Conservation (phyloP, 2,113 vertebrate genomes). For the Triplophysa rosa region DNA sequence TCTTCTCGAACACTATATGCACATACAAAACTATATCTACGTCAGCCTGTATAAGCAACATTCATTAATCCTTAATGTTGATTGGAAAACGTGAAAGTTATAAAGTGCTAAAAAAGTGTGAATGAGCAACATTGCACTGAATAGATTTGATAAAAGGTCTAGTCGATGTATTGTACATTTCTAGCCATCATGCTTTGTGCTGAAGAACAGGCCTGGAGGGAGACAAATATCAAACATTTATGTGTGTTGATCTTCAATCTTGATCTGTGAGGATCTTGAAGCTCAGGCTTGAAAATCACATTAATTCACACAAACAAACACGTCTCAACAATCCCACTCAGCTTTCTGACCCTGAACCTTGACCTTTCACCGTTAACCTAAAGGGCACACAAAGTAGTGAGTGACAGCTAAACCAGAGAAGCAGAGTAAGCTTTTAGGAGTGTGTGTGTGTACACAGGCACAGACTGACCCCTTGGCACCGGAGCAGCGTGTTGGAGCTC, state of each 20-base stretch:
- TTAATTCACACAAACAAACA: slow-evolving; percentile 1
- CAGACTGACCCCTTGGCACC: slow-evolving; percentile 42
- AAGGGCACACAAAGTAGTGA: slow-evolving; percentile 76
- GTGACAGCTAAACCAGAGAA: slow-evolving; percentile 76
- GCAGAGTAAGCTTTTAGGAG: slow-evolving; percentile 45
- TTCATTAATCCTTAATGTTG: not conserved
- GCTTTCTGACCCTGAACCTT: slow-evolving; percentile 76
- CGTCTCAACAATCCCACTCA: slow-evolving; percentile 69
- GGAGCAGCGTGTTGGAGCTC: not conserved
- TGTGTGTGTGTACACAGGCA: slow-evolving; percentile 20
- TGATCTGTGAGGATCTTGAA: too few species aligned
- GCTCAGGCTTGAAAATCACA: not conserved
- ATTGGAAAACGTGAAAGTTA: not conserved
- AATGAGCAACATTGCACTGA: not conserved
- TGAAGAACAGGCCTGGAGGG: not conserved
- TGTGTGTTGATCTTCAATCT: not conserved
- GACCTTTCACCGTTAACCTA: slow-evolving; percentile 75
- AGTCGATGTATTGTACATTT: not conserved
- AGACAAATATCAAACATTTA: not conserved
- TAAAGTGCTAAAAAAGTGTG: not conserved
- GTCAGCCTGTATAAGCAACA: not conserved
- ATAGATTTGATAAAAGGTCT: not conserved
- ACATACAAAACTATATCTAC: too few species aligned
- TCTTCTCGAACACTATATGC: too few species aligned
- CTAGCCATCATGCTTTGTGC: not conserved